Base-by-base conservation (phyloP, 2,797 vertebrate genomes). In the Rhinogobio ventralis region DNA sequence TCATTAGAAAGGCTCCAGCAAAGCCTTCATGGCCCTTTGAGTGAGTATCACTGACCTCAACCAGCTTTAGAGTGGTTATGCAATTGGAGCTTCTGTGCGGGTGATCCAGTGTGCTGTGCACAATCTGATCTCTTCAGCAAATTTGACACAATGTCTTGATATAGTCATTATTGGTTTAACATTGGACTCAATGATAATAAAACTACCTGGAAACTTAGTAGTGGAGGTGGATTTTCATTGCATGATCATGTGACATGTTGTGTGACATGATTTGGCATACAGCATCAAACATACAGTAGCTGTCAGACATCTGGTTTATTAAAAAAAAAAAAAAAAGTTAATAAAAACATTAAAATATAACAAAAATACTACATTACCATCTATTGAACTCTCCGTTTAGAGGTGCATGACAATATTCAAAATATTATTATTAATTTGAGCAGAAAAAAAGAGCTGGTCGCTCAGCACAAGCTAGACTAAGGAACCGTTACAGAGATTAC, bases 61-160 rank as follows among this genome's bases (percentile, higher is more conserved):
- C 62, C 78, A 80, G 78, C 78, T 53, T 80, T 80, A 80, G 78
- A 17, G 78, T 10, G 42, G 78, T 68, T 80, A 80, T 68, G 62
- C 78, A 80, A 80, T 45, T 51, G 46, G n/a, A 28, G 74, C 28
- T 25, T 77, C 20, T 36, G 30, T 57, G 53, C 51, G 9, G 33
- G 20, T 57, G 49, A 74, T 53, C 46, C 72, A 74, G 19, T 23
- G 72, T 11, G 2, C 15, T 0, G 19, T 53, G 2, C 72, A 6
- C 33, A 11, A 20, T 28, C 33, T 62, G 62, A 78, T 45, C 14
- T 62, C 55, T 62, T 17, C 53, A 28, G 75, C 55, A 45, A 55
- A 62, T 45, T 11, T 78, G 14, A 60, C 10, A 19, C 14, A 2
- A 60, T 17, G 36, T 45, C 55, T 45, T 42, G 39, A 62, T 17